phyloP scores from a whole-genome alignment of 2,113 vertebrate species.

The Pseudois nayaur region DNA sequence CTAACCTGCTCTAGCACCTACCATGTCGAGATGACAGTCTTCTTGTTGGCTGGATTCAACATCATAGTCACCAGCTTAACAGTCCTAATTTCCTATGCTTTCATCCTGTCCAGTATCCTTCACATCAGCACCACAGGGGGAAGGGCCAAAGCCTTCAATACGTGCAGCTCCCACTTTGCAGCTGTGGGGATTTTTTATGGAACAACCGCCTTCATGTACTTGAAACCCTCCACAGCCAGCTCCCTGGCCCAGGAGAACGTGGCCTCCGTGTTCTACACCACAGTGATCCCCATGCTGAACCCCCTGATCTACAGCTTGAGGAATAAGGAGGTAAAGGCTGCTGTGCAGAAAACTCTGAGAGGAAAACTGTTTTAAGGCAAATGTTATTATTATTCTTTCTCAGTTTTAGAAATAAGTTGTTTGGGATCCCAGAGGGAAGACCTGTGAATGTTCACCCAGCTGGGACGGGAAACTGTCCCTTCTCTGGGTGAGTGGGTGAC shows the following conservation, averaged over 20 bases:
- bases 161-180: constrained; percentile 76
- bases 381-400: not conserved
- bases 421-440: not conserved
- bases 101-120: constrained; percentile 70
- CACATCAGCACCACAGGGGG: constrained; percentile 48
- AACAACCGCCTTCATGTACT: constrained; percentile 66
- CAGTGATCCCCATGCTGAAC: constrained; percentile 75
- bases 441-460: not conserved
- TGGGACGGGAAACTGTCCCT: not conserved
- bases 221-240: constrained; percentile 62
- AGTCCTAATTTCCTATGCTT: constrained; percentile 59
- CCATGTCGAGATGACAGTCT: constrained; percentile 45
- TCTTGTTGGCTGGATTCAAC: not conserved
- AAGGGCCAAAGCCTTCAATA: constrained; percentile 74
- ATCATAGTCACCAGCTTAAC: not conserved
- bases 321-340: constrained; percentile 74
- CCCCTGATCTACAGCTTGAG: constrained; percentile 74
- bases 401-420: not conserved
- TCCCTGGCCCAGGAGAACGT: constrained; percentile 67
- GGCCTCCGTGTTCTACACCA: constrained; percentile 73
- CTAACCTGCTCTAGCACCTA: constrained; percentile 64
- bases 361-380: not conserved
- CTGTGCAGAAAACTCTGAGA: constrained; percentile 34
- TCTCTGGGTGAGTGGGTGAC: not conserved
- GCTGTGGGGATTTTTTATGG: constrained; percentile 70